Base-by-base conservation (phyloP, 2,113 vertebrate genomes). In the Phrynocephalus versicolor region DNA sequence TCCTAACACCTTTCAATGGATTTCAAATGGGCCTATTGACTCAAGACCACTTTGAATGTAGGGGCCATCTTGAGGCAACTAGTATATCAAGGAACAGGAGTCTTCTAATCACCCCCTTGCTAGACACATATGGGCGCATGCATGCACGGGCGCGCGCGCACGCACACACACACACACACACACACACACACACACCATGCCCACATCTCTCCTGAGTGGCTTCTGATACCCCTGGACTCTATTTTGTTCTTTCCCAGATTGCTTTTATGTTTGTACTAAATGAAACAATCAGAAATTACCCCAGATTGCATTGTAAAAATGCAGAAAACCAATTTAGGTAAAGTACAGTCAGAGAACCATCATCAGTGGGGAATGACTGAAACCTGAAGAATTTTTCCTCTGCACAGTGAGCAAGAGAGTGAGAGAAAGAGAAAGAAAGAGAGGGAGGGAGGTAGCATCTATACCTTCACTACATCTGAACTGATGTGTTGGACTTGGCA, bases 1-100 rank as follows among this genome's bases (percentile, higher is more conserved):
- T 82, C 69, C 55, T 82, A 82, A 82, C 55, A 82, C 81, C 51
- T 82, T 82, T 82, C 45, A 71, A 82, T 82, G 80, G 80, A 58
- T 82, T 81, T 70, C 80, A 82, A 58, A 71, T 82, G 64, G 55
- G 67, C 45, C n/a, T 71, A 3, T 82, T 71, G 80, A 82, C 45
- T 71, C 57, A 71, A 45, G 80, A 35, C 80, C 67, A 57, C 51
- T 82, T 37, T 71, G 45, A 67, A 82, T 35, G n/a, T 70, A 45
- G 70, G 21, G 18, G 16, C 45, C n/a, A 70, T 70, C 65, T 27
- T 39, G 73, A 77, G 51, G 25, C 69, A 77, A 14, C 71, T 33
- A 14, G 72, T 1, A 72, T 41, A 51, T 9, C 35, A 27, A 79
- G 60, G 21, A 19, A 81, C n/a, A 10, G 23, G 23, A 51, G 0